Percentiles rank a stretch among this genome's conserved stretches.
These are phyloP conservation scores for Macquaria australasica DNA, from an alignment of 2,113 vertebrate species.

Conservation along the genomic window DNA sequence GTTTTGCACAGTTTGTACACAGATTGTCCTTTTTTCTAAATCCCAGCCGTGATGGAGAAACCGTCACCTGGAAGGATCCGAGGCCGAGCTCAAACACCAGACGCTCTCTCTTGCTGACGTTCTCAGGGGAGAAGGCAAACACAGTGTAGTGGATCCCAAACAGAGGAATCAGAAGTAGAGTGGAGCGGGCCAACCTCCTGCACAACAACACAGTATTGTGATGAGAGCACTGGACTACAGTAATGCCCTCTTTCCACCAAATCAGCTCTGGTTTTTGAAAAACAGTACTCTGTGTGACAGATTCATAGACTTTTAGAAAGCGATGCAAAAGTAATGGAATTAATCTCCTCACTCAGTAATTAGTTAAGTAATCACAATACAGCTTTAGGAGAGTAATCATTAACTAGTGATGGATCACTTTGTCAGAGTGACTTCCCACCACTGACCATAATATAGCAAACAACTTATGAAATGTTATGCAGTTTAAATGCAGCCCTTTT, in stretches of 20 bases:
- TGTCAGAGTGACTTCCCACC: not conserved
- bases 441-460: not conserved
- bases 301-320: too few relatives aligned
- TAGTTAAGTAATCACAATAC: not conserved
- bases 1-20: not conserved
- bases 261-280: too few relatives aligned
- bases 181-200: conserved; percentile 96
- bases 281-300: too few relatives aligned
- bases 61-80: conserved; percentile 94
- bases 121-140: conserved; percentile 97
- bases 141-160: conserved; percentile 99
- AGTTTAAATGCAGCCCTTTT: not conserved
- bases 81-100: conserved; percentile 96
- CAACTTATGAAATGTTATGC: not conserved
- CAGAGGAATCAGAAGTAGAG: conserved; percentile 94
- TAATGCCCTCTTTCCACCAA: too few relatives aligned
- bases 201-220: conserved; percentile 2
- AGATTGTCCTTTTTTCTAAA: not conserved
- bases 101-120: conserved; percentile 94
- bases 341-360: too few relatives aligned
- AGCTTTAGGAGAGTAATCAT: not conserved
- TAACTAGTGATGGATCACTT: not conserved
- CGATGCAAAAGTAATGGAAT: not conserved
- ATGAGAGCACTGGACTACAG: not conserved
- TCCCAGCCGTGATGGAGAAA: not conserved